Percentiles rank a stretch among this genome's conserved stretches.
Evolutionary conservation across 2,888 invertebrate species (phyloP).

Genomic region (Plebejus anna): DNA sequence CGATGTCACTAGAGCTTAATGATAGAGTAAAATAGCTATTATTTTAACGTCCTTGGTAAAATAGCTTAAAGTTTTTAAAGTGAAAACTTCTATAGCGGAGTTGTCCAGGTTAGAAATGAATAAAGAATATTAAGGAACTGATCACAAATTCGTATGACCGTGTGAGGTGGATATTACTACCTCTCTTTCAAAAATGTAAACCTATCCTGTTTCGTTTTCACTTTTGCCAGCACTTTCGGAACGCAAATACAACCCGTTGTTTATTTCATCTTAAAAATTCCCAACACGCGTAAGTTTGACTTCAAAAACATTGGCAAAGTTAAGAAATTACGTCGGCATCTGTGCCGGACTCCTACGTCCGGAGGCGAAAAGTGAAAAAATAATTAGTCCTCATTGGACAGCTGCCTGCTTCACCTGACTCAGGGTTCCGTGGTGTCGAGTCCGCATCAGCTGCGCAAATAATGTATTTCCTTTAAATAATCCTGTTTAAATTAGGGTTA

Average conservation of each 20-base stretch:
- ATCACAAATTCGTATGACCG: no score
- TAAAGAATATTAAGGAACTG: no score
- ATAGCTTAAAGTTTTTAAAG: no score
- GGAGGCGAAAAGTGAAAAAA: constrained; percentile 43
- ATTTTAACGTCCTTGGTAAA: no score
- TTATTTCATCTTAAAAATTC: not conserved
- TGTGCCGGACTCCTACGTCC: constrained; percentile 32
- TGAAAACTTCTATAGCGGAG: no score
- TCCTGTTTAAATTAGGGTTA: not conserved
- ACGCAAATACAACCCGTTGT: no score
- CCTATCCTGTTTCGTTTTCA: no score
- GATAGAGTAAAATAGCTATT: no score
- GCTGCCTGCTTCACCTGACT: constrained; percentile 69
- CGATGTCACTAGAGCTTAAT: not conserved
- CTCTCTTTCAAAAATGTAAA: no score
- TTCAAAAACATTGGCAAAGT: not conserved
- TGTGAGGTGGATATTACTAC: no score
- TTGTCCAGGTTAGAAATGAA: no score
- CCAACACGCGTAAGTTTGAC: not conserved
- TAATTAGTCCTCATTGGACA: constrained; percentile 54
- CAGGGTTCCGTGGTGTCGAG: constrained; percentile 49
- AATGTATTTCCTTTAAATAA: constrained; percentile 30
- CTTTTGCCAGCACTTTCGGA: no score
- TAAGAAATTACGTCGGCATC: not conserved
- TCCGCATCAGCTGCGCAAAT: constrained; percentile 32